phyloP scores from a whole-genome alignment of 2,797 vertebrate genomes.

The Sebastes vulpes region DNA sequence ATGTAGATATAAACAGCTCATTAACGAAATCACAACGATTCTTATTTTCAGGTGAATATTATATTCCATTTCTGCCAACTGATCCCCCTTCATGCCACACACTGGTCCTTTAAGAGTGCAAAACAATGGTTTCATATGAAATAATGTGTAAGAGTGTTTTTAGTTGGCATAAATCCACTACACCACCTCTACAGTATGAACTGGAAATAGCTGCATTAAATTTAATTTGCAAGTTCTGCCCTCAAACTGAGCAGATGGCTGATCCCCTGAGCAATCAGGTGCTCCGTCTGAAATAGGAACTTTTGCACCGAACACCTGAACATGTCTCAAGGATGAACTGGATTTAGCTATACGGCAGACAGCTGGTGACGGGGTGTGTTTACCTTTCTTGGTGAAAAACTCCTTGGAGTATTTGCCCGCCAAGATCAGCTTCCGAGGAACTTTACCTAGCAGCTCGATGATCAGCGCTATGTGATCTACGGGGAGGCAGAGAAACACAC shows the following conservation, averaged over 20 bases:
- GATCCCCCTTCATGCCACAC: no score
- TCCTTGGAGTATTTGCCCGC: constrained; percentile 99
- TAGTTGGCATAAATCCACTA: background rate
- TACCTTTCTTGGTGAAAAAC: constrained; percentile 99
- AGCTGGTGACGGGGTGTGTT: constrained; percentile 27
- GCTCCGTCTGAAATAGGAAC: constrained; percentile 20
- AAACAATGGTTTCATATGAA: background rate
- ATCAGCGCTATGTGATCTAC: constrained; percentile 98
- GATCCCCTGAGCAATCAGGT: constrained; percentile 24
- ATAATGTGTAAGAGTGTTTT: background rate
- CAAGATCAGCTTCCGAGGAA: constrained; percentile 95
- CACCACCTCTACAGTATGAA: background rate
- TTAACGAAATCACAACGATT: no score
- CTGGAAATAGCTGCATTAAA: constrained; percentile 15
- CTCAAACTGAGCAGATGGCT: constrained; percentile 49
- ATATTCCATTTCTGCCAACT: no score
- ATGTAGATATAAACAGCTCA: no score
- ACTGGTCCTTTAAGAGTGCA: background rate
- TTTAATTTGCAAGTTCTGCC: constrained; percentile 11
- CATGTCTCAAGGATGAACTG: constrained; percentile 9
- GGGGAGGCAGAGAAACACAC: constrained; percentile 1
- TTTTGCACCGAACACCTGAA: constrained; percentile 20
- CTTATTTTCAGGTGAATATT: no score
- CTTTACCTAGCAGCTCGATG: constrained; percentile 97
- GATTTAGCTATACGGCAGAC: constrained; percentile 2